phyloP scores from a whole-genome alignment of 2,797 vertebrate genomes.

The Octomys mimax region DNA sequence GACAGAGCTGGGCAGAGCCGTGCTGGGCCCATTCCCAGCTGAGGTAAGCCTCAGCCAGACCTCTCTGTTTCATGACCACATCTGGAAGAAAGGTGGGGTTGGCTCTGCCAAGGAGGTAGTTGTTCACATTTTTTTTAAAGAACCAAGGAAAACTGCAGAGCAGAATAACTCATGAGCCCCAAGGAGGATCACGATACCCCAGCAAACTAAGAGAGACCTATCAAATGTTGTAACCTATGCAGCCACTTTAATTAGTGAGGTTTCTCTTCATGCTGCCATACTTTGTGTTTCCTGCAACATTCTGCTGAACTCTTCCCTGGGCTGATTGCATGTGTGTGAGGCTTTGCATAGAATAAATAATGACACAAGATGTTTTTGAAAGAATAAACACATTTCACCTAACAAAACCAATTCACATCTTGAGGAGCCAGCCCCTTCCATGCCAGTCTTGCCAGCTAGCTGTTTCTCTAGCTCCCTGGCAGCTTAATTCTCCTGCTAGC shows the following conservation, averaged over 20 bases:
- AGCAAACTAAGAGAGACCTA: constrained; percentile 26
- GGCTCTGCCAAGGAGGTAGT: neutral
- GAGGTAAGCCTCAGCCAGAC: neutral
- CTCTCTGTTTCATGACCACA: neutral
- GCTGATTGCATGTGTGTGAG: constrained; percentile 44
- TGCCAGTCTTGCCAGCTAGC: constrained; percentile 46
- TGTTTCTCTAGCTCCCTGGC: constrained; percentile 35
- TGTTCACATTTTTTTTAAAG: constrained; percentile 46
- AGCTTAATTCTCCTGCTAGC: neutral
- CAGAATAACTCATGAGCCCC: constrained; percentile 4
- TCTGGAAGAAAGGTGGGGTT: neutral
- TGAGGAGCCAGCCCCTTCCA: constrained; percentile 32
- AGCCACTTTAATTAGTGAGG: constrained; percentile 46
- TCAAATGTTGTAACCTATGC: constrained; percentile 33
- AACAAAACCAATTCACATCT: constrained; percentile 58
- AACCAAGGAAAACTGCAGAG: constrained; percentile 30
- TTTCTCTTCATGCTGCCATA: constrained; percentile 63
- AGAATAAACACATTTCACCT: constrained; percentile 59
- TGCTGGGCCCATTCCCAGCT: neutral
- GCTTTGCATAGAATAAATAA: constrained; percentile 56
- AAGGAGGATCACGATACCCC: neutral
- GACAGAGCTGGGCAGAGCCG: neutral
- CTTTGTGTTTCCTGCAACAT: constrained; percentile 5
- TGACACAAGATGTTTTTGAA: constrained; percentile 70
- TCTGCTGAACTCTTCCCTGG: neutral